These are phyloP conservation scores for Tangara arthus DNA, from an alignment of 2,797 vertebrate species.

Conservation along the genomic window DNA sequence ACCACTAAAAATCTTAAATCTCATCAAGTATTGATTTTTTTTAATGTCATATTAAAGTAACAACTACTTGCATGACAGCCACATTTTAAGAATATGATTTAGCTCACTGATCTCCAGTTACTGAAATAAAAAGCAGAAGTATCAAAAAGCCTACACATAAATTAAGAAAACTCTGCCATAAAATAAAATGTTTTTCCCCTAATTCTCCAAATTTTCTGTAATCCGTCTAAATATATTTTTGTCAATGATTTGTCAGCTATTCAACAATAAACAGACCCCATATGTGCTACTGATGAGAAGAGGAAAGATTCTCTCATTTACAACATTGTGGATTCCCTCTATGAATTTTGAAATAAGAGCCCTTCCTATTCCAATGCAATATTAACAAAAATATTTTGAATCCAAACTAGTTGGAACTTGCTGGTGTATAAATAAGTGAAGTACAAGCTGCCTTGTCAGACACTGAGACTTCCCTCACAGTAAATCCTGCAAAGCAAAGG, in stretches of 20 bases:
- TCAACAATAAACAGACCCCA: background rate
- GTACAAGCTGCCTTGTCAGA: background rate
- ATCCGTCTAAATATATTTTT: background rate
- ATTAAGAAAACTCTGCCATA: background rate
- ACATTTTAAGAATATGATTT: background rate
- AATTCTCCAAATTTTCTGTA: background rate
- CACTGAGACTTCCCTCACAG: background rate
- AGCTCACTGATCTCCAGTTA: background rate
- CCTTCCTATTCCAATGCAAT: background rate
- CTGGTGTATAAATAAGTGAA: background rate
- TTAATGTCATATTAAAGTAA: background rate
- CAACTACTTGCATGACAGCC: background rate
- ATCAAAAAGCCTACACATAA: background rate
- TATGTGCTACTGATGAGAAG: background rate
- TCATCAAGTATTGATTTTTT: background rate
- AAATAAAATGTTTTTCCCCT: background rate
- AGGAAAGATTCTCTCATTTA: background rate
- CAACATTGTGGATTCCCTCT: background rate
- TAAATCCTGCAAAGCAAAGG: background rate
- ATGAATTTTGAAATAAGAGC: background rate
- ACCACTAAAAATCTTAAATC: background rate
- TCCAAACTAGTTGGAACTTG: background rate
- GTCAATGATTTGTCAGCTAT: background rate
- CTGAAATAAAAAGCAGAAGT: background rate
- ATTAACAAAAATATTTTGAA: background rate